Conservation (phyloP, 2,888 invertebrate species). For the Acrocyrtus sp. region DNA sequence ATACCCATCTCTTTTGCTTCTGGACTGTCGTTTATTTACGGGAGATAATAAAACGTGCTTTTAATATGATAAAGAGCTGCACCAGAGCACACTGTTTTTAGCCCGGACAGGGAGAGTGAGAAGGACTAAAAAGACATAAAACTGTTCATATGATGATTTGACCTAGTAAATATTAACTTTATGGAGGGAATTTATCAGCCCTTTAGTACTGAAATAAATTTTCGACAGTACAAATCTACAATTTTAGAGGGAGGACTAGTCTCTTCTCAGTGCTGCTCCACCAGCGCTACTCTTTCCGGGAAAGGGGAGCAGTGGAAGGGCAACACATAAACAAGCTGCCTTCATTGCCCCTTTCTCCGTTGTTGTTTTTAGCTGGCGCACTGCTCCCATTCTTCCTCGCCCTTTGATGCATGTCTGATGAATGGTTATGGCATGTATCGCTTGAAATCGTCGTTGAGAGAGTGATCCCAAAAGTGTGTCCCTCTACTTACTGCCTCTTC, state of each 20-base stretch:
- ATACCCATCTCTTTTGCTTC: too few relatives aligned
- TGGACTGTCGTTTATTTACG: too few relatives aligned
- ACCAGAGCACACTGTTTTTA: too few relatives aligned
- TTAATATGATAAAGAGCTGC: too few relatives aligned
- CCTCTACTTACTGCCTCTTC: slow-evolving; percentile 14
- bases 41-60: too few relatives aligned
- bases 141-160: neutral
- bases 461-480: slow-evolving; percentile 1
- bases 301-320: neutral
- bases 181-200: neutral
- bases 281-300: too few relatives aligned
- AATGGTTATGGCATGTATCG: slow-evolving; percentile 40
- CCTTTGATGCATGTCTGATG: slow-evolving; percentile 44
- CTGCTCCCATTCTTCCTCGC: slow-evolving; percentile 12
- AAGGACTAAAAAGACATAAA: neutral
- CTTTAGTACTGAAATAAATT: too few relatives aligned
- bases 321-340: slow-evolving; percentile 23
- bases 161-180: slow-evolving; percentile 12
- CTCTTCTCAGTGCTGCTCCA: neutral
- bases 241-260: neutral
- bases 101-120: too few relatives aligned
- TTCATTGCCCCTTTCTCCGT: slow-evolving; percentile 15
- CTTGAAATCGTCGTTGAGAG: neutral
- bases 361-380: too few relatives aligned
- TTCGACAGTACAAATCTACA: too few relatives aligned